phyloP scores from a whole-genome alignment of 2,113 vertebrate genomes.

The Pogona vitticeps region DNA sequence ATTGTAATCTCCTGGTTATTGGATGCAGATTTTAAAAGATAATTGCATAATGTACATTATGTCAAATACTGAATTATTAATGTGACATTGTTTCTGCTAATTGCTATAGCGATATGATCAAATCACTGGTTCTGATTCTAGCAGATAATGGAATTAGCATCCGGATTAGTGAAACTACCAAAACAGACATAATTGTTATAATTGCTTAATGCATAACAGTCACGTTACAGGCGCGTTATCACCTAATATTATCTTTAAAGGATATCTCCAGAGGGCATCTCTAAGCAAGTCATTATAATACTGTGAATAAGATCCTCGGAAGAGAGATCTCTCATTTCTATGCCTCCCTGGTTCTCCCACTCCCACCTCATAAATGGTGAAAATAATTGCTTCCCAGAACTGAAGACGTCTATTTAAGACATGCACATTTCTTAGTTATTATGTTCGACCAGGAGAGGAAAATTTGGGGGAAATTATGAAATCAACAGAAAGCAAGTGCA shows the following conservation, averaged over 20 bases:
- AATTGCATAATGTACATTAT: conserved; percentile 31
- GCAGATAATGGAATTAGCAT: conserved; percentile 30
- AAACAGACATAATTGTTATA: conserved; percentile 14
- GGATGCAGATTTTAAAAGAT: conserved; percentile 14
- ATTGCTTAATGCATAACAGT: conserved; percentile 40
- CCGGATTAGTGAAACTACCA: not conserved
- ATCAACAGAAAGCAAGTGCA: conserved; percentile 30
- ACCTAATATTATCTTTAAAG: conserved; percentile 21
- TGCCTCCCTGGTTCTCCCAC: not conserved
- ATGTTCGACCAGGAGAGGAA: conserved; percentile 37
- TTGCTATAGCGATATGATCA: conserved; percentile 30
- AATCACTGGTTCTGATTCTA: conserved; percentile 13
- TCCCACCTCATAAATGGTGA: not conserved
- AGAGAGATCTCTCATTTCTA: conserved; percentile 35
- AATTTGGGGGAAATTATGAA: conserved; percentile 48
- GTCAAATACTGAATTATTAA: conserved; percentile 16
- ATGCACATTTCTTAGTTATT: not conserved
- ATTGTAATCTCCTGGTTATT: not conserved
- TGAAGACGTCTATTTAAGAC: conserved; percentile 6
- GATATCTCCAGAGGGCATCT: conserved; percentile 9
- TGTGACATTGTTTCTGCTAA: conserved; percentile 38
- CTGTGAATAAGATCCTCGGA: conserved; percentile 18
- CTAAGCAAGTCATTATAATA: conserved; percentile 20
- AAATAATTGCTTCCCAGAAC: conserved; percentile 27
- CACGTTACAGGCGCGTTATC: not conserved